Percentiles rank a stretch among this genome's conserved stretches.
Conservation (phyloP, 2,113 vertebrate genomes). For the Balaenoptera acutorostrata region DNA sequence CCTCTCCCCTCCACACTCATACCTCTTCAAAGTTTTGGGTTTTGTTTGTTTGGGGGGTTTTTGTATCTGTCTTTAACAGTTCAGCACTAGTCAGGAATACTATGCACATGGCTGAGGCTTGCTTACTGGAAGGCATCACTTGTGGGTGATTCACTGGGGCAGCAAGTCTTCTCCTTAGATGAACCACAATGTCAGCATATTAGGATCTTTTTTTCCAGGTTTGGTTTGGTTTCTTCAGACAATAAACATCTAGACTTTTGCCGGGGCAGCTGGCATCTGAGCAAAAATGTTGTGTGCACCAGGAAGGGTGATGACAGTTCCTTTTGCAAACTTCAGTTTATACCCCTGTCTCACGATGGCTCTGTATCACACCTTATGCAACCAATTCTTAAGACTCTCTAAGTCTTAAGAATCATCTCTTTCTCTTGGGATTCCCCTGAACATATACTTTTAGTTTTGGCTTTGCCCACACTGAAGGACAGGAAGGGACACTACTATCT, state of each 20-base stretch:
- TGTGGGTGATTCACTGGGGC: background rate
- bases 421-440: background rate
- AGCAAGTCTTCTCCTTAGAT: background rate
- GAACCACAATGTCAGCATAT: background rate
- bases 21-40: background rate
- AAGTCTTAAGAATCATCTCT: background rate
- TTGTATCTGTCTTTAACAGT: background rate
- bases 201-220: background rate
- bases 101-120: background rate
- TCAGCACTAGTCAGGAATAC: background rate
- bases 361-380: background rate
- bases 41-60: background rate
- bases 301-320: background rate
- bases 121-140: background rate
- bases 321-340: background rate
- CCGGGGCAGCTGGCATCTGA: background rate
- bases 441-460: background rate
- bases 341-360: background rate
- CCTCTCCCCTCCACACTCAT: background rate
- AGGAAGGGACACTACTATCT: background rate
- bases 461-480: background rate
- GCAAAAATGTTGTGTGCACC: background rate
- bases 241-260: background rate
- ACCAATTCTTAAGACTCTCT: background rate
- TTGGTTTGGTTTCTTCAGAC: conserved; percentile 13